Evolutionary conservation across 2,888 invertebrate genomes (phyloP), one percentile per base, ranked within the genome.

Genomic region (Drosophila mercatorum): DNA sequence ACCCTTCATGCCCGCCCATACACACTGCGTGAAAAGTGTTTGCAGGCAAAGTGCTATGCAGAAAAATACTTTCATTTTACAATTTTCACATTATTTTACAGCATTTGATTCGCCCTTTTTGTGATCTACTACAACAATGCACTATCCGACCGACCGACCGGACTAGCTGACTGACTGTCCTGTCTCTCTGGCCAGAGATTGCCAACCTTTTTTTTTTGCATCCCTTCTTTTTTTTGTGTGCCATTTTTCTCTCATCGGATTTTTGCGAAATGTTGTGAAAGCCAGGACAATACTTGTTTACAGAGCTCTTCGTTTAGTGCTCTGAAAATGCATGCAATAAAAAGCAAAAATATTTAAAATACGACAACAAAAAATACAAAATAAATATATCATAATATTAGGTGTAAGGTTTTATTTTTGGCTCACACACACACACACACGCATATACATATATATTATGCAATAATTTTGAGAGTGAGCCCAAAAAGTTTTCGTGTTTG

Each of bases 101-200:
- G 60, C 64, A 65, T 81, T 82, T 76, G 80, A 73, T 73, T 79
- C 79, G 51, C 66, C 63, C 34, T 73, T 73, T 82, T 67, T 64
- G 68, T 53, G 59, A 66, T 52, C 28, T 51, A 64, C 80, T 38
- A 38, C 31, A 67, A 66, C 67, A 53, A 66, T 67, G 68, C 68
- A 26, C 17, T 17, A 34, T 51, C 11, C 49, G n/a, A 34, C 2
- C 38, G 38, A 1, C 11, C 49, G n/a, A 34, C 2, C 38, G 38
- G 36, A 28, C 61, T 61, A 62, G 46, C 63, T 61, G 66, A 63
- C 68, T 59, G 62, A 43, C 28, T 47, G 51, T 34, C 47, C 60
- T 38, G 59, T 43, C 44, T 43, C 41, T 51, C 60, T 41, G 59
- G 44, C 41, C 78, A 65, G 53, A 68, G 64, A 72, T 72, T 68